Evolutionary conservation across 2,797 vertebrate genomes (phyloP).

Genomic region (Pseudopleuronectes americanus): DNA sequence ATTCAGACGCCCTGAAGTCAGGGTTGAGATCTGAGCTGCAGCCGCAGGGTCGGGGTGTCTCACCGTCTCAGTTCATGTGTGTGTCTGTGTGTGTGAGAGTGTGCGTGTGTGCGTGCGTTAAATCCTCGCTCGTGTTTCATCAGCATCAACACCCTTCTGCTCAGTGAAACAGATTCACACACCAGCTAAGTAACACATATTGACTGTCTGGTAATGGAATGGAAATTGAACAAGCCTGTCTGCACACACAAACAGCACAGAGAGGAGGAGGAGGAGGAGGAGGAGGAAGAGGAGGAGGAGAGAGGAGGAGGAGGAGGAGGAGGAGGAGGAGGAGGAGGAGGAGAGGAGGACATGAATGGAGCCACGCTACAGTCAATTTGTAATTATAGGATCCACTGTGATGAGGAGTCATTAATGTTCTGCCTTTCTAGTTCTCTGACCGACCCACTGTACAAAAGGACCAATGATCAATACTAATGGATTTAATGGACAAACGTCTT

Average conservation of each 20-base stretch:
- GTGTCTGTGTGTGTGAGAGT: neutral
- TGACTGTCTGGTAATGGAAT: conserved; percentile 44
- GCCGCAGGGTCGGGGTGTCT: neutral
- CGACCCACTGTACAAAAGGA: conserved; percentile 25
- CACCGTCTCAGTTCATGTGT: conserved; percentile 10
- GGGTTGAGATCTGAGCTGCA: conserved; percentile 44
- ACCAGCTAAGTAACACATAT: conserved; percentile 42
- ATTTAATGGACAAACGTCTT: neutral
- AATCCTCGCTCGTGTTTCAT: conserved; percentile 21
- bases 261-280: neutral
- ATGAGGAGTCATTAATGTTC: conserved; percentile 48
- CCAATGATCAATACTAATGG: conserved; percentile 40
- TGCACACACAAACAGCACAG: neutral
- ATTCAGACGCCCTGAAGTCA: neutral
- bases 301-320: conserved; percentile 13
- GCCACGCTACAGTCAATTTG: conserved; percentile 34
- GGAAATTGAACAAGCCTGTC: conserved; percentile 36
- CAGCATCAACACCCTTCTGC: conserved; percentile 4
- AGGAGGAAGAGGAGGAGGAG: conserved; percentile 7
- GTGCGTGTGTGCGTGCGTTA: conserved; percentile 13
- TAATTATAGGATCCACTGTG: conserved; percentile 53
- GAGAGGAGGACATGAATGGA: conserved; percentile 16
- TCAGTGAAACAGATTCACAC: conserved; percentile 33
- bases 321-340: neutral
- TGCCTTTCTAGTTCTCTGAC: conserved; percentile 44